Percentiles rank a stretch among this genome's conserved stretches.
These are phyloP conservation scores for Meloidogyne floridensis DNA, from an alignment of 1,140 invertebrate species.

Conservation along the genomic window DNA sequence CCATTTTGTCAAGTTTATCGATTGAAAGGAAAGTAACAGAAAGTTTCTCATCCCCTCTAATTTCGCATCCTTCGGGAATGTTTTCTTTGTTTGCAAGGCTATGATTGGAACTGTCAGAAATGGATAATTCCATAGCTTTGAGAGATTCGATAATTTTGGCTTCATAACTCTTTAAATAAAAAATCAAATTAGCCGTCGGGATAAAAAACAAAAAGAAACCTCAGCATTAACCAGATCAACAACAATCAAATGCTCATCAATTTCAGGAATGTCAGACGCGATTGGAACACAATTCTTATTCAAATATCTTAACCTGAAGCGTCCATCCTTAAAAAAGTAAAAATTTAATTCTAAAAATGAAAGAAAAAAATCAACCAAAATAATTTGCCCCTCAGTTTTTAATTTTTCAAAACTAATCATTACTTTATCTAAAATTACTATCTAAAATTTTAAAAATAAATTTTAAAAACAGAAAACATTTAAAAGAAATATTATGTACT, in stretches of 20 bases:
- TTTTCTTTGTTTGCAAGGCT: neutral
- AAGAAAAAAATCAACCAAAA: neutral
- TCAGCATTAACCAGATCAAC: neutral
- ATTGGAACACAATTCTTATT: neutral
- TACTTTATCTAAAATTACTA: neutral
- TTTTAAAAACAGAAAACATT: neutral
- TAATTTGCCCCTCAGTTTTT: neutral
- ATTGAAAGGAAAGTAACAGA: slow-evolving; percentile 34
- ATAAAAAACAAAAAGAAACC: neutral
- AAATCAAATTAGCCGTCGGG: neutral
- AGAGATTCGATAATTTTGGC: neutral
- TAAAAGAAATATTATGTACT: no score
- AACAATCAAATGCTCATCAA: neutral
- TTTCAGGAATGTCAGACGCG: neutral
- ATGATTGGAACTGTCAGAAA: neutral
- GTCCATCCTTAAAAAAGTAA: neutral
- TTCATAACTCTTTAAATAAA: neutral
- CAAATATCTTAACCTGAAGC: neutral
- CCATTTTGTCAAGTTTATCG: slow-evolving; percentile 36
- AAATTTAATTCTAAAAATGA: neutral
- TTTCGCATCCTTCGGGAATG: neutral
- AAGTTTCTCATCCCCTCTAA: neutral
- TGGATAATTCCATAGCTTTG: neutral
- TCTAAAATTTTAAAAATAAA: neutral
- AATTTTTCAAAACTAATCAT: neutral